A percentile compares a stretch with the other conserved stretches of the same genome.
These are phyloP conservation scores for Oxyruncus cristatus DNA, from an alignment of 2,113 vertebrate species.

Conservation along the genomic window DNA sequence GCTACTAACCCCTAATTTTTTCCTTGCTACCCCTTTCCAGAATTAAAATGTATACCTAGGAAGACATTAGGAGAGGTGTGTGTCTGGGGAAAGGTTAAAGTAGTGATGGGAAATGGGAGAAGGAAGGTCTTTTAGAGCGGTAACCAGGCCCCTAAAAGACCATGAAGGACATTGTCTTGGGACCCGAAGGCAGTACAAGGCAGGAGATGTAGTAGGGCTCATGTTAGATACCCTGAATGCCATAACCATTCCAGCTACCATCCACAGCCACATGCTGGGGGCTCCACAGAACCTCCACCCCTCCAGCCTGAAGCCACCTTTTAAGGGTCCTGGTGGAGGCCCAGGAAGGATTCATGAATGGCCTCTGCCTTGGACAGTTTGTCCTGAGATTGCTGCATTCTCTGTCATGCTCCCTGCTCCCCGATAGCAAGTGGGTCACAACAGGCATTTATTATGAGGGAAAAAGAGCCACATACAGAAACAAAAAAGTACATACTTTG, in stretches of 20 bases:
- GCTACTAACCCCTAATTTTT: not conserved
- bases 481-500: not conserved
- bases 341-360: not conserved
- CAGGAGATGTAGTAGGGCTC: not conserved
- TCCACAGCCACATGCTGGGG: rapidly evolving
- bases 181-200: not conserved
- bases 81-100: not conserved
- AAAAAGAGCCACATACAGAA: not conserved
- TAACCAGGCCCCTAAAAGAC: not conserved
- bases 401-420: not conserved
- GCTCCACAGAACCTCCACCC: not conserved
- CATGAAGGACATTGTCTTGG: not conserved
- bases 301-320: not conserved
- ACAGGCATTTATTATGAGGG: not conserved
- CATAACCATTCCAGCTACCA: not conserved
- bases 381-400: not conserved
- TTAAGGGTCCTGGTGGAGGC: not conserved
- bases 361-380: not conserved
- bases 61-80: not conserved
- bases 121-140: not conserved
- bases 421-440: not conserved
- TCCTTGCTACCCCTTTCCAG: not conserved
- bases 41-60: not conserved
- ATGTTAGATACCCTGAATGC: not conserved
- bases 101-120: not conserved